Evolutionary conservation across 1,140 invertebrate species (phyloP).

Genomic region (Pararge aegeria): DNA sequence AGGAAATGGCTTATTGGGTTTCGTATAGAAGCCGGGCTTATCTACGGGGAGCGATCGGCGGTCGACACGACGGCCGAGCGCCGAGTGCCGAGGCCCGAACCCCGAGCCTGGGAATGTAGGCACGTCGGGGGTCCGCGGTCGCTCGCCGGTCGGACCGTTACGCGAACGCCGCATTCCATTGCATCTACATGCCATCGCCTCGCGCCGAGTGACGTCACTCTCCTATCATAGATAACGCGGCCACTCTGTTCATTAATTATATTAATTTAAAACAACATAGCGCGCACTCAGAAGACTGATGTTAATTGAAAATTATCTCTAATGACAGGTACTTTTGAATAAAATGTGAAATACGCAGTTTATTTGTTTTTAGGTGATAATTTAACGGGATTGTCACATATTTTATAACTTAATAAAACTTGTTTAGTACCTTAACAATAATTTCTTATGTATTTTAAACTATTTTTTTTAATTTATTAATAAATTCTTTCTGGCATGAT

Average conservation of each 20-base stretch:
- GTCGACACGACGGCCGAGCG: slow-evolving; percentile 14
- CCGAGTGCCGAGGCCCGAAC: neutral
- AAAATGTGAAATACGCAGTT: no score
- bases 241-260: slow-evolving; percentile 9
- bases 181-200: slow-evolving; percentile 34
- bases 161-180: slow-evolving; percentile 45
- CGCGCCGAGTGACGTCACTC: slow-evolving; percentile 31
- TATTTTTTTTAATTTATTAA: no score
- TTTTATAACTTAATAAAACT: no score
- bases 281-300: slow-evolving; percentile 2
- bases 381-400: no score
- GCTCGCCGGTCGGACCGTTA: slow-evolving; percentile 37
- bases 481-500: no score
- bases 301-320: slow-evolving; percentile 5
- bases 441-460: no score
- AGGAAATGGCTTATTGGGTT: slow-evolving; percentile 77
- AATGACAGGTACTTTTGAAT: no score
- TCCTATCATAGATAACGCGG: slow-evolving; percentile 30
- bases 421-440: no score
- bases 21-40: slow-evolving; percentile 66
- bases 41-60: slow-evolving; percentile 60
- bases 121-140: slow-evolving; percentile 33
- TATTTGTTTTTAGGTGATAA: no score
- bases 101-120: slow-evolving; percentile 53
- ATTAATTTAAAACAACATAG: slow-evolving; percentile 5